These are phyloP conservation scores for Embidobia sp. DNA, from an alignment of 2,888 invertebrate genomes.

Conservation along the genomic window DNA sequence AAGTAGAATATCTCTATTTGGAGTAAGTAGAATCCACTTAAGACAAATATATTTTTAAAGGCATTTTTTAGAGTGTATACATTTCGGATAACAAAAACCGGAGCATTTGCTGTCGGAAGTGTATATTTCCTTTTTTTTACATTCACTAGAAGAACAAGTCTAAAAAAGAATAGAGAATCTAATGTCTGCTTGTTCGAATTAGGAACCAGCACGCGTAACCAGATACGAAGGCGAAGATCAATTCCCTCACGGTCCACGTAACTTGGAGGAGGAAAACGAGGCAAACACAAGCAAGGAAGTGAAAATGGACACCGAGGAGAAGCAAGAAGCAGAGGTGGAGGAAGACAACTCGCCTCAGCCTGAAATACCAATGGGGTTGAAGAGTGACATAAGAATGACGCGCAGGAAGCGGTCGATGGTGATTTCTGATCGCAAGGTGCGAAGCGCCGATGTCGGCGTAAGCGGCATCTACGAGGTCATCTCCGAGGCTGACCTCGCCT, in stretches of 20 bases:
- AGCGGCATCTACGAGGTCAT: conserved; percentile 95
- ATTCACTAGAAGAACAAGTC: too few species aligned
- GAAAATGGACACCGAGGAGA: conserved; percentile 12
- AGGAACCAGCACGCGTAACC: conserved; percentile 82
- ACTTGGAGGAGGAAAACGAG: conserved; percentile 82
- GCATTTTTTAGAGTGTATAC: too few species aligned
- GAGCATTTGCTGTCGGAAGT: too few species aligned
- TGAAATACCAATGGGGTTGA: conserved; percentile 62
- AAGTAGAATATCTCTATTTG: too few species aligned
- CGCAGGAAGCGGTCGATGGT: conserved; percentile 86
- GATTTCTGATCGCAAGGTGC: conserved; percentile 87
- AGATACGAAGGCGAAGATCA: conserved; percentile 84
- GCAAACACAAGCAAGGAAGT: conserved; percentile 35
- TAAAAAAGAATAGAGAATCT: too few species aligned
- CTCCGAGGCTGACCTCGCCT: conserved; percentile 94
- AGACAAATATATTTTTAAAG: too few species aligned
- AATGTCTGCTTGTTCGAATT: conserved; percentile 5
- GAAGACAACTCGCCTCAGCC: conserved; percentile 43
- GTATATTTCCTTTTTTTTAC: too few species aligned
- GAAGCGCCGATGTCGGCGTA: conserved; percentile 94
- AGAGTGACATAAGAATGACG: conserved; percentile 42
- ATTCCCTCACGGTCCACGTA: conserved; percentile 91
- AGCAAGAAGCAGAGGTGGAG: conserved; percentile 17
- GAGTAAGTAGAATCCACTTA: too few species aligned
- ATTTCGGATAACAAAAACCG: too few species aligned